Conservation (phyloP, 2,797 vertebrate genomes). For the Coccyzus lansbergi region DNA sequence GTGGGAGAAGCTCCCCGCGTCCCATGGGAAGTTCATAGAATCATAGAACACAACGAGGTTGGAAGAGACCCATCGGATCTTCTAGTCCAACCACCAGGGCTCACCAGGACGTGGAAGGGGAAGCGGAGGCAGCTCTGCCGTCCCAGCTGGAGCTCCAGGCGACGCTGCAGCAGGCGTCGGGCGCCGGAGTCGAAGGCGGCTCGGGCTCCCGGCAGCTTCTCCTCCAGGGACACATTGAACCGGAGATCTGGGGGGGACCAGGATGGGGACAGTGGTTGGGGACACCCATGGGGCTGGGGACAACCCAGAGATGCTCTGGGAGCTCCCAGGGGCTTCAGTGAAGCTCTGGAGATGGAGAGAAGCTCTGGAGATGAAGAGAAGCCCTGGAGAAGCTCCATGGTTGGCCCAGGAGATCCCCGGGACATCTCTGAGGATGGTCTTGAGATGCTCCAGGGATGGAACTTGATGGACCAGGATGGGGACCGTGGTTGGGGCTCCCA, state of each 20-base stretch:
- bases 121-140: constrained; percentile 81
- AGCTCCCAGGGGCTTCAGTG: no score
- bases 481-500: no score
- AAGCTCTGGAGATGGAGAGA: no score
- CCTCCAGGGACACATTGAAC: constrained; percentile 87
- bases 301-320: no score
- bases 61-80: no score
- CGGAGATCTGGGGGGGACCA: constrained; percentile 78
- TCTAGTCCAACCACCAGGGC: constrained; percentile 26
- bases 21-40: background rate
- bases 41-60: no score
- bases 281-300: fast-evolving
- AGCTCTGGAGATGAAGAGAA: no score
- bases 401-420: no score
- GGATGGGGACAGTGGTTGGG: fast-evolving
- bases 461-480: no score
- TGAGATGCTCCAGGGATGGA: background rate
- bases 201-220: constrained; percentile 83
- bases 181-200: constrained; percentile 88
- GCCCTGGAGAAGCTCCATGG: no score
- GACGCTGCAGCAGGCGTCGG: constrained; percentile 78
- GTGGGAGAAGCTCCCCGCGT: fast-evolving
- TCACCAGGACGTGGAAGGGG: constrained; percentile 92
- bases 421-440: background rate
- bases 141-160: constrained; percentile 76